Base-by-base conservation (phyloP, 2,113 vertebrate genomes). In the Pelmatolapia mariae region DNA sequence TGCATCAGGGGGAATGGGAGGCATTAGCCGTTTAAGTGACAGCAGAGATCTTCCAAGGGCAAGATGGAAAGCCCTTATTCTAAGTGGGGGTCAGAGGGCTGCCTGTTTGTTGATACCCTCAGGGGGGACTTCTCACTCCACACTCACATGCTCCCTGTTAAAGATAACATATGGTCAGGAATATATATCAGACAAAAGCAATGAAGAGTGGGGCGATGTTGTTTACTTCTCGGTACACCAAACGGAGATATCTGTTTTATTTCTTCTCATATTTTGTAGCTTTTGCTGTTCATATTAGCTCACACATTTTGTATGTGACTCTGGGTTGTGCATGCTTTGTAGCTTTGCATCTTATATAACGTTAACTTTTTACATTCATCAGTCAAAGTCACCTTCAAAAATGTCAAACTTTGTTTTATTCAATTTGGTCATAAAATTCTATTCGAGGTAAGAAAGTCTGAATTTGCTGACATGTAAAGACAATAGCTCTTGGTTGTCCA, bases 1-100 rank as follows among this genome's bases (percentile, higher is more conserved):
- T 84, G 86, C 87, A 92, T 84, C 80, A 3, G 66, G 87, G 7
- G 88, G 87, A 92, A 90, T 89, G 87, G 88, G 83, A 92, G 87
- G 87, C 90, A 94, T 96, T 95, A 95, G 89, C 79, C 18, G 15
- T 71, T 87, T 91, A 95, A 95, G 95, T 94, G 94, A 95, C 95
- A 94, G 93, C 79, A 80, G 89, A 90, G 84, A 84, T 86, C 89
- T 87, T 87, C 82, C 76, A 93, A 95, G 95, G 94, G 92, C 93
- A 87, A 91, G 89, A 92, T 89, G 87, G 89, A 95, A 93, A 90
- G 92, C 86, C 88, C 82, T 93, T 82, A 38, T 86, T 93, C 91
- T 91, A 88, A 87, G 86, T 71, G 31, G 82, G 89, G 95, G 94
- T 94, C 91, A 94, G 52, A 88, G 87, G 89, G 89, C 89, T 84